These are phyloP conservation scores for Sesia apiformis DNA, from an alignment of 2,888 invertebrate species.

Conservation along the genomic window DNA sequence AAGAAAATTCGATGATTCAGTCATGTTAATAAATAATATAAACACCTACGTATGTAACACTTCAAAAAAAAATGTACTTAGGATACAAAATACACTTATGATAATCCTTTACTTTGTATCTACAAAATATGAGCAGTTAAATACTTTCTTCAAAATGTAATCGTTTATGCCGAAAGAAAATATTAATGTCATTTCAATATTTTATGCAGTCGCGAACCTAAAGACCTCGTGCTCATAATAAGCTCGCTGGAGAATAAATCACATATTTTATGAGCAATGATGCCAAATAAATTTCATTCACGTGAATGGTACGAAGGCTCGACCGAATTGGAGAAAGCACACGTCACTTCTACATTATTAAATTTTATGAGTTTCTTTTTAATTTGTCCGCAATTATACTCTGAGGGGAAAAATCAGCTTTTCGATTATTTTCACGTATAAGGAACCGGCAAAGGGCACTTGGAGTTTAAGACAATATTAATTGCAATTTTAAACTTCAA, in stretches of 20 bases:
- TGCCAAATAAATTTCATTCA: constrained; percentile 49
- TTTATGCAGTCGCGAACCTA: constrained; percentile 46
- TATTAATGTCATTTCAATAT: constrained; percentile 53
- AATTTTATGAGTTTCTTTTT: constrained; percentile 17
- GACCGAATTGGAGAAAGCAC: constrained; percentile 26
- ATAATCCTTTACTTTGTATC: too few relatives aligned
- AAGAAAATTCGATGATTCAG: too few relatives aligned
- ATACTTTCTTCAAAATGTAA: background rate
- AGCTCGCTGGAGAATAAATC: constrained; percentile 46
- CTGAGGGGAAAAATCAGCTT: background rate
- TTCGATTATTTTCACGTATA: constrained; percentile 9
- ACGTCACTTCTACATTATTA: constrained; percentile 3
- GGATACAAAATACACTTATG: too few relatives aligned
- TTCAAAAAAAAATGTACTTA: too few relatives aligned
- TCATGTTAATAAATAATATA: too few relatives aligned
- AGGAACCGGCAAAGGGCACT: constrained; percentile 12
- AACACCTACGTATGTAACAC: too few relatives aligned
- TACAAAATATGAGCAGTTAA: background rate
- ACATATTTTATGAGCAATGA: constrained; percentile 45
- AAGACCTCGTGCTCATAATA: constrained; percentile 45
- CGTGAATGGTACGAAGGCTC: constrained; percentile 13
- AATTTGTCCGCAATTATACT: constrained; percentile 18
- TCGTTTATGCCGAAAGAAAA: constrained; percentile 4
- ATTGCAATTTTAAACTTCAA: background rate
- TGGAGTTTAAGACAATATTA: background rate